phyloP scores from a whole-genome alignment of 2,113 vertebrate genomes.

The Amazona guildingii region DNA sequence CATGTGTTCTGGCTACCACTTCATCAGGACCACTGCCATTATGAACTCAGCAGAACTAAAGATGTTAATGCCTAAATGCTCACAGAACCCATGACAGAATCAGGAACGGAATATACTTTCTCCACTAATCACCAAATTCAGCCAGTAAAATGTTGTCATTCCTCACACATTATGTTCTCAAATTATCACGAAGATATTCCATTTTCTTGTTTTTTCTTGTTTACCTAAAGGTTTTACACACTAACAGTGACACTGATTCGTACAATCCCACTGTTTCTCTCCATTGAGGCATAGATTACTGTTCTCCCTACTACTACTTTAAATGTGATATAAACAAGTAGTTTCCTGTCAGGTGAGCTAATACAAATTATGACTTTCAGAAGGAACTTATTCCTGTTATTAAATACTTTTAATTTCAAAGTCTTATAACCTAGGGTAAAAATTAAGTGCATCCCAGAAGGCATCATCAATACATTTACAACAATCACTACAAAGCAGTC shows the following conservation, averaged over 20 bases:
- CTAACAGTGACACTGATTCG: not conserved
- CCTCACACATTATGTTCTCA: fast-evolving
- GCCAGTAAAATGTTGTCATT: not conserved
- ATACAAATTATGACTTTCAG: fast-evolving
- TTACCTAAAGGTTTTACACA: not conserved
- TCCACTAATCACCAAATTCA: not conserved
- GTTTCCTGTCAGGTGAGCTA: not conserved
- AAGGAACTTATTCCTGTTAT: not conserved
- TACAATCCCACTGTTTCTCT: not conserved
- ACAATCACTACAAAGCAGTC: not conserved
- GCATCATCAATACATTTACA: fast-evolving
- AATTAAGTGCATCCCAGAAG: not conserved
- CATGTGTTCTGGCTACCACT: not conserved
- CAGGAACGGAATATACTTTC: not conserved
- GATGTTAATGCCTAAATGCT: not conserved
- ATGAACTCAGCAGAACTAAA: not conserved
- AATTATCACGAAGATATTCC: not conserved
- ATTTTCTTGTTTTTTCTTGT: not conserved
- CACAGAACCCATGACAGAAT: fast-evolving
- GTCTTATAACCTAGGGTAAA: not conserved
- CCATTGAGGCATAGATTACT: fast-evolving
- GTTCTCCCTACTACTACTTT: not conserved
- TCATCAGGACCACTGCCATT: not conserved
- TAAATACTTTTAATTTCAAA: not conserved
- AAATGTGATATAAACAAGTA: fast-evolving